Evolutionary conservation across 2,888 invertebrate species (phyloP).

Genomic region (Cantharis nigra): DNA sequence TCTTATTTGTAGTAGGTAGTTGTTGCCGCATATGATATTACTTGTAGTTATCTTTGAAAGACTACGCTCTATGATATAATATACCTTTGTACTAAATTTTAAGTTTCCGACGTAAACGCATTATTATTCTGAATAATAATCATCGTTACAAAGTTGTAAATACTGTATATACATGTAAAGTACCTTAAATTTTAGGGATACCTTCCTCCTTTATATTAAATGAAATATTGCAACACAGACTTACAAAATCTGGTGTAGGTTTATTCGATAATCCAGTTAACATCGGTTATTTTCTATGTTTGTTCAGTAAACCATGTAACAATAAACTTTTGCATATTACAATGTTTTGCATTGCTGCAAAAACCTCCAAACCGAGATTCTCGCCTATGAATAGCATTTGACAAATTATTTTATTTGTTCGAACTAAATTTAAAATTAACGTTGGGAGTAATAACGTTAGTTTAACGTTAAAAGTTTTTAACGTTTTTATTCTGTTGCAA

Average conservation of each 20-base stretch:
- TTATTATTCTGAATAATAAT: background rate
- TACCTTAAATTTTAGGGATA: background rate
- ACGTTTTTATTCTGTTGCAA: background rate
- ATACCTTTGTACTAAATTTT: background rate
- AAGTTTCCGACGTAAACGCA: background rate
- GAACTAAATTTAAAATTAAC: background rate
- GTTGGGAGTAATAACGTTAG: too few species aligned
- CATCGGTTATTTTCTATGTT: background rate
- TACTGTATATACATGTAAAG: background rate
- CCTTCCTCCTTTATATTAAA: background rate
- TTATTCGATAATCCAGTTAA: background rate
- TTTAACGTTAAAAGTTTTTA: too few species aligned
- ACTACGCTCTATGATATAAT: background rate
- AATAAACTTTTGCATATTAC: background rate
- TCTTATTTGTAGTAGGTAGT: background rate
- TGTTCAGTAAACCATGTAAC: background rate
- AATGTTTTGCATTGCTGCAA: background rate
- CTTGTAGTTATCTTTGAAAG: background rate
- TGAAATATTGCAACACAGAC: background rate
- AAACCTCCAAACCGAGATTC: background rate
- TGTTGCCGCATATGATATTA: background rate
- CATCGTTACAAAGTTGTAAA: background rate
- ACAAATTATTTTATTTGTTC: background rate
- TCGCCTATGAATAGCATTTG: background rate
- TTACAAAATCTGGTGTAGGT: background rate